phyloP scores from a whole-genome alignment of 2,113 vertebrate species.

The Laticauda laticaudata region DNA sequence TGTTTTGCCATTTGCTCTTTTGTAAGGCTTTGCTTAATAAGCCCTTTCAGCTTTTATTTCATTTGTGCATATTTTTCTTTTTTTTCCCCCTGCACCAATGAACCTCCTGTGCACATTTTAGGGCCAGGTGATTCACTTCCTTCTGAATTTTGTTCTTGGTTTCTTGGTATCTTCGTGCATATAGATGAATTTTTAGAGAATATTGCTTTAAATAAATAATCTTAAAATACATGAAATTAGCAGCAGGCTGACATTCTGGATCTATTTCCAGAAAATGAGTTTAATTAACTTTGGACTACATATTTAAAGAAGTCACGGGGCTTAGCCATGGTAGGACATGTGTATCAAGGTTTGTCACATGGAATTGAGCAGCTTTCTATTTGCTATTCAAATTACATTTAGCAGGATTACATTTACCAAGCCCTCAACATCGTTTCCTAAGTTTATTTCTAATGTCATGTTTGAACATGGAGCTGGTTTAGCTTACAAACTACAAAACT shows the following conservation, averaged over 20 bases:
- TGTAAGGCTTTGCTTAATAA: not conserved
- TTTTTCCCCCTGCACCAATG: fast-evolving
- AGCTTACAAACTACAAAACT: not conserved
- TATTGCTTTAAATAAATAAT: not conserved
- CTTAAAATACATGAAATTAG: not conserved
- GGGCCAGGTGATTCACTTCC: not conserved
- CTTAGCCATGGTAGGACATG: not conserved
- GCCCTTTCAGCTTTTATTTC: not conserved
- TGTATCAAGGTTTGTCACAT: not conserved
- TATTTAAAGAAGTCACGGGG: constrained; percentile 8
- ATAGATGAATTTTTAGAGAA: not conserved
- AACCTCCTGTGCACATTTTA: not conserved
- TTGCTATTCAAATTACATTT: not conserved
- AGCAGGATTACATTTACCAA: not conserved
- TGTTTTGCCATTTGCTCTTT: not conserved
- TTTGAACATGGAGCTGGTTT: not conserved
- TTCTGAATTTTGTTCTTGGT: not conserved
- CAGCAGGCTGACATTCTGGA: not conserved
- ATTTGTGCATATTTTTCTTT: not conserved
- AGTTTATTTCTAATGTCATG: not conserved
- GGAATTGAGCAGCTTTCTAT: not conserved
- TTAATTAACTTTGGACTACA: not conserved
- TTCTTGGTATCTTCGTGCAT: not conserved
- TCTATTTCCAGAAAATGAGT: not conserved
- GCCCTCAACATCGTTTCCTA: not conserved